A percentile compares a stretch with the other conserved stretches of the same genome.
phyloP scores from a whole-genome alignment of 2,113 vertebrate species.

The Globicephala melas region DNA sequence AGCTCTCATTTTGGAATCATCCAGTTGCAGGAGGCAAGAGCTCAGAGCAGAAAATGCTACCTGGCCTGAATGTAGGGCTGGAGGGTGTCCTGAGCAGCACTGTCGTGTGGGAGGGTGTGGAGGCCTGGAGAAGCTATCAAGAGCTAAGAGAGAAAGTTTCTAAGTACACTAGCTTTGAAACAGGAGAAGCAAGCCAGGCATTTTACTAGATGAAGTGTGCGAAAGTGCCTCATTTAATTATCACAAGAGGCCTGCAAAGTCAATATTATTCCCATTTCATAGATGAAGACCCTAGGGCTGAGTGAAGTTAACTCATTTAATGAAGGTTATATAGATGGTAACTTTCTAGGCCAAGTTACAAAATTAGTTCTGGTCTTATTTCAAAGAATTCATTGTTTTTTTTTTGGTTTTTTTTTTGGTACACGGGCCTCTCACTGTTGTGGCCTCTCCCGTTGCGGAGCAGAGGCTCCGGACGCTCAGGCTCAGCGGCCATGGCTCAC shows the following conservation, averaged over 20 bases:
- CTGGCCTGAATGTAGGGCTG: too few species aligned
- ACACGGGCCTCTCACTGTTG: too few species aligned
- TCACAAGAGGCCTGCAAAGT: neutral
- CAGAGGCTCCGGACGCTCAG: too few species aligned
- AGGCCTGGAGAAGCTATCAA: neutral
- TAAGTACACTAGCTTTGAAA: neutral
- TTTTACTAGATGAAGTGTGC: neutral
- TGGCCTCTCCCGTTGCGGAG: too few species aligned
- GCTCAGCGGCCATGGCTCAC: too few species aligned
- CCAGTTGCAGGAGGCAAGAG: neutral
- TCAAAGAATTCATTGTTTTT: conserved; percentile 5
- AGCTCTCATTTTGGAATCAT: neutral
- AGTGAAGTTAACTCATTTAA: conserved; percentile 24
- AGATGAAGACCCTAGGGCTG: conserved; percentile 21
- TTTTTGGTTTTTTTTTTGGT: too few species aligned
- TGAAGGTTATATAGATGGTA: conserved; percentile 14
- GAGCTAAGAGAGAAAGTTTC: neutral
- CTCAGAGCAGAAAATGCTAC: neutral
- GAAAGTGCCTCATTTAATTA: neutral
- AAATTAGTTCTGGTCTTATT: neutral
- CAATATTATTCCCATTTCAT: conserved; percentile 27
- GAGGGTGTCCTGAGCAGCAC: neutral
- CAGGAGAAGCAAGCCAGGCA: neutral
- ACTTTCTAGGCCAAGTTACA: conserved; percentile 25
- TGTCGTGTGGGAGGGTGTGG: neutral